Percentiles rank a stretch among this genome's conserved stretches.
These are phyloP conservation scores for Scaptomyza reducta DNA, from an alignment of 2,888 invertebrate genomes.

Conservation along the genomic window DNA sequence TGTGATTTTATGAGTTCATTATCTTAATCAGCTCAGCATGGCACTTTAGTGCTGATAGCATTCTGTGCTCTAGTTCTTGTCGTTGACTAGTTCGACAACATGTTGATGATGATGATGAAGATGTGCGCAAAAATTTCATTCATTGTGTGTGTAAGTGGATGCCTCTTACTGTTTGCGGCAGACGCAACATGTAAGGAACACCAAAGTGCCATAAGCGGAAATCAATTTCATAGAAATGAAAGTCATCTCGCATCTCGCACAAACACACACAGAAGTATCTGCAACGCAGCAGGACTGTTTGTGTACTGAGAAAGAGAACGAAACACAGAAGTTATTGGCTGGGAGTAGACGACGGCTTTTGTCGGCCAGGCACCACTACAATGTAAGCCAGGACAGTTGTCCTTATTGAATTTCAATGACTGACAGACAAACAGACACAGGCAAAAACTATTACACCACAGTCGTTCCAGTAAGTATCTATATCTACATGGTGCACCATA, in stretches of 20 bases:
- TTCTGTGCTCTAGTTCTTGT: not conserved
- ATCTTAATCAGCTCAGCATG: conserved; percentile 13
- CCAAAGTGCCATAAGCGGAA: conserved; percentile 79
- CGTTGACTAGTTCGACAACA: conserved; percentile 4
- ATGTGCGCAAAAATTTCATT: conserved; percentile 1
- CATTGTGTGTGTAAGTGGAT: conserved; percentile 12
- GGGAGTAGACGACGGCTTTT: conserved; percentile 50
- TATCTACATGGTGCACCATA: not conserved
- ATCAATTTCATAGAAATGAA: conserved; percentile 70
- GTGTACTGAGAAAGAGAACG: conserved; percentile 42
- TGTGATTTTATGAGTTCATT: conserved; percentile 13
- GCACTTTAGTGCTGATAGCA: not conserved
- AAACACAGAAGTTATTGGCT: conserved; percentile 68
- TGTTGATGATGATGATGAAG: conserved; percentile 10
- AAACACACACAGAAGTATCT: conserved; percentile 18
- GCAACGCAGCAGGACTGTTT: conserved; percentile 38
- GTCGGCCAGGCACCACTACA: conserved; percentile 54
- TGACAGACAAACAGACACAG: conserved; percentile 33
- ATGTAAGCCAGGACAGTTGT: conserved; percentile 58
- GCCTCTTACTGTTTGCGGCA: conserved; percentile 16
- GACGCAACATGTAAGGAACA: conserved; percentile 64
- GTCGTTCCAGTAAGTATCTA: conserved; percentile 33
- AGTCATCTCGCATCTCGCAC: conserved; percentile 49
- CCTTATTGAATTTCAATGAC: conserved; percentile 77
- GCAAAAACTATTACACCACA: conserved; percentile 34